Base-by-base conservation (phyloP, 2,888 invertebrate species). In the Cephus pulcher region DNA sequence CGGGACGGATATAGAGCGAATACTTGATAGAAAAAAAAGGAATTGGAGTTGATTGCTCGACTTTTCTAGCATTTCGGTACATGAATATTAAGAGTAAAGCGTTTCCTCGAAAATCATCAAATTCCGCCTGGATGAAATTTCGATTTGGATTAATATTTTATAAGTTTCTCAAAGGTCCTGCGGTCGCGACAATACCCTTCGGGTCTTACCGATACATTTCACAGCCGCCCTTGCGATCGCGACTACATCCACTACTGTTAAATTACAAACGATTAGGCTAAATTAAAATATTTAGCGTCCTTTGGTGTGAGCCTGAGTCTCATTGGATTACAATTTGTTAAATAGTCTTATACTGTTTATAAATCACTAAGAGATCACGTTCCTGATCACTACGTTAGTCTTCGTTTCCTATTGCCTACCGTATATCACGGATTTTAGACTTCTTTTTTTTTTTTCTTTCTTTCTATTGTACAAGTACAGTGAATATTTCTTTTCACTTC, bases 291-390 rank as follows among this genome's bases (percentile, higher is more conserved):
- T 74, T 79, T 81, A 85, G 83, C 82, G 81, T 86, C 83, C 86
- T 87, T 87, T 86, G 88, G 87, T 87, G 84, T 84, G 85, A 88
- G 87, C 85, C 88, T 86, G 87, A 88, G 86, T 88, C 84, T 85
- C 82, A 78, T 82, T 84, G 76, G 80, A 85, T 84, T 87, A 84
- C 84, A 84, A 88, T 86, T 88, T 84, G 78, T 86, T 87, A 87
- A 85, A 85, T 85, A 85, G 86, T 88, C 86, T 85, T 82, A 82
- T 76, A 77, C 78, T 73, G 74, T 80, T 76, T 68, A 80, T 84
- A 85, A 81, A 85, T 84, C 82, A 83, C 83, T 85, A 84, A 74
- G 37, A 74, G 71, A 71, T 71, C 71, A 71, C 33, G 12, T 71
- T 34, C 32, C 71, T 71, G 71, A 71, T 71, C 71, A 71, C 71